Evolutionary conservation across 1,140 invertebrate species (phyloP).

Genomic region (Panagrolaimus sp.): DNA sequence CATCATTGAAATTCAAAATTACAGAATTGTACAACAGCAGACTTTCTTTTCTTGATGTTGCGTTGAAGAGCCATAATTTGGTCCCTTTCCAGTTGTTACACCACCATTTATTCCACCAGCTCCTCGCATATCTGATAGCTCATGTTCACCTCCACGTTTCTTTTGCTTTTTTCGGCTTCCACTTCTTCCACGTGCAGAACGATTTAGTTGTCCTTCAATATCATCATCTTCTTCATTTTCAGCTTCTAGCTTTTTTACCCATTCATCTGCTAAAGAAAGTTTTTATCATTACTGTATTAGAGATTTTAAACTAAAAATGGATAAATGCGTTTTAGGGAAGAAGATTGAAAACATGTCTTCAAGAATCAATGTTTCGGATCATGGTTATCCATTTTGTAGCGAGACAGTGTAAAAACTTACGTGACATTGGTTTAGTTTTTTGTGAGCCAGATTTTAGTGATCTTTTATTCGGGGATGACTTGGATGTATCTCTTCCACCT

Average conservation of each 20-base stretch:
- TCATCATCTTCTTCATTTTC: not conserved
- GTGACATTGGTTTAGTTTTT: too few relatives aligned
- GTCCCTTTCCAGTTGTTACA: not conserved
- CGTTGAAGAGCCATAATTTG: not conserved
- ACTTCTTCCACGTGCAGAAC: not conserved
- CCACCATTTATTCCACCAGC: not conserved
- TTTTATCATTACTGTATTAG: not conserved
- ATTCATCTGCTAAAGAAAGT: constrained; percentile 10
- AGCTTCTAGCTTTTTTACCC: constrained; percentile 4
- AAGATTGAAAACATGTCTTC: too few relatives aligned
- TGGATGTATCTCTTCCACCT: constrained; percentile 15
- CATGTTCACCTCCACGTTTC: not conserved
- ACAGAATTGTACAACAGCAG: constrained; percentile 9
- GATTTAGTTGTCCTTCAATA: not conserved
- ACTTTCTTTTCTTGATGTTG: not conserved
- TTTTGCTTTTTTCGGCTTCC: not conserved
- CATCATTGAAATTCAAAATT: too few relatives aligned
- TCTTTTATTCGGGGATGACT: constrained; percentile 39
- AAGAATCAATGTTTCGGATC: too few relatives aligned
- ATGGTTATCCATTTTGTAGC: not conserved
- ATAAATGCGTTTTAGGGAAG: too few relatives aligned
- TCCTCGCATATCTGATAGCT: not conserved
- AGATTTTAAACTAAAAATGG: too few relatives aligned
- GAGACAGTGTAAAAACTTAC: too few relatives aligned
- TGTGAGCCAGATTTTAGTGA: constrained; percentile 35